phyloP scores from a whole-genome alignment of 2,888 invertebrate genomes.

The Chrysina gloriosa region DNA sequence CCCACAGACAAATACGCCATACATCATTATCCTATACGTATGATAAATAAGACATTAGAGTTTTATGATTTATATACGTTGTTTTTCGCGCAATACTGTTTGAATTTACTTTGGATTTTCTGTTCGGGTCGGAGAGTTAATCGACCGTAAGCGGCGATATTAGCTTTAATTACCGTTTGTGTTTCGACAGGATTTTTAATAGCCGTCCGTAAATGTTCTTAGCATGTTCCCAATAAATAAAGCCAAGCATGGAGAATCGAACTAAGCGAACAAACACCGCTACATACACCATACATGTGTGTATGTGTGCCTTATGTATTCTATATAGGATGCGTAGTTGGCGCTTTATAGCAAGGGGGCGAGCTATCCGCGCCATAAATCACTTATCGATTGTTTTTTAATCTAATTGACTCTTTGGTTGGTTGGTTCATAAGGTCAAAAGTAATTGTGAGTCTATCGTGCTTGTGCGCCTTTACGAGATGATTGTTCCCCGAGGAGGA shows the following conservation, averaged over 20 bases:
- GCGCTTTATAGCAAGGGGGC: background rate
- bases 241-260: background rate
- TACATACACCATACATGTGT: background rate
- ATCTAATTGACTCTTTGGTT: slow-evolving; percentile 35
- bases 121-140: background rate
- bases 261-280: background rate
- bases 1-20: no score
- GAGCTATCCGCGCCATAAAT: slow-evolving; percentile 20
- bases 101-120: background rate
- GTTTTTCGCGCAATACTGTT: background rate
- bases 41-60: no score
- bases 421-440: slow-evolving; percentile 32
- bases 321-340: background rate
- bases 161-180: slow-evolving; percentile 18
- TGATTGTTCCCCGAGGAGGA: background rate
- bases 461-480: background rate
- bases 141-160: slow-evolving; percentile 2
- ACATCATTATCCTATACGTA: no score
- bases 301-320: background rate
- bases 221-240: slow-evolving; percentile 4
- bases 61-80: background rate
- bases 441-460: slow-evolving; percentile 21
- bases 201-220: slow-evolving; percentile 10
- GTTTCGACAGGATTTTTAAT: slow-evolving; percentile 32
- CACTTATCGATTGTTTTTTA: slow-evolving; percentile 37